phyloP scores from a whole-genome alignment of 1,140 invertebrate genomes.

The Hestina assimilis region DNA sequence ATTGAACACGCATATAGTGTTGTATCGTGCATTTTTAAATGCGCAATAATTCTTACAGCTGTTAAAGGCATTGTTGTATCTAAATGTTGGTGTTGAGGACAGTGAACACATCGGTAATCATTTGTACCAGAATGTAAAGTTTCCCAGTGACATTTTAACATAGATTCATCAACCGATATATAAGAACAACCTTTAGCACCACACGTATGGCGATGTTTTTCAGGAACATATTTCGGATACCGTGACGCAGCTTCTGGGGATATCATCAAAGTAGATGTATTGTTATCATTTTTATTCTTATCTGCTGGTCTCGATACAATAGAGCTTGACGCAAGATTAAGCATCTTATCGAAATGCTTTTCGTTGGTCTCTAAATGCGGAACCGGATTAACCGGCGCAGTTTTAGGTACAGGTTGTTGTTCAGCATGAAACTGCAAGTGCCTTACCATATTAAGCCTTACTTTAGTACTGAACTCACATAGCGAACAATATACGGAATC shows the following conservation, averaged over 20 bases:
- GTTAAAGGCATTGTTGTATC: constrained; percentile 52
- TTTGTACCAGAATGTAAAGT: constrained; percentile 82
- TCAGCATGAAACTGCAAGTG: constrained; percentile 84
- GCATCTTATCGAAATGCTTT: constrained; percentile 91
- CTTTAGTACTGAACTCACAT: constrained; percentile 86
- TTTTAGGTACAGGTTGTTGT: constrained; percentile 80
- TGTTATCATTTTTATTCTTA: constrained; percentile 26
- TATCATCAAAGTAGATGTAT: constrained; percentile 24
- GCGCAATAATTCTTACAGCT: constrained; percentile 81
- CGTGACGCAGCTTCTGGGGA: constrained; percentile 40
- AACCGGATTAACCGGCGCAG: constrained; percentile 87
- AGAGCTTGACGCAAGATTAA: constrained; percentile 87
- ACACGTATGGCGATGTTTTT: constrained; percentile 84
- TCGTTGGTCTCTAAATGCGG: constrained; percentile 88
- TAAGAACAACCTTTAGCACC: constrained; percentile 84
- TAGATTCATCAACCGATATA: constrained; percentile 84
- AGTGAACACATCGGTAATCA: constrained; percentile 85
- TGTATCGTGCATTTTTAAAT: constrained; percentile 87
- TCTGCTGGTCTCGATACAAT: constrained; percentile 70
- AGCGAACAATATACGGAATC: constrained; percentile 81
- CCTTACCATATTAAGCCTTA: constrained; percentile 85
- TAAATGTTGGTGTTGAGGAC: constrained; percentile 68
- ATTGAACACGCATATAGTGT: constrained; percentile 84
- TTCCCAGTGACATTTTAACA: constrained; percentile 85
- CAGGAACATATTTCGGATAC: constrained; percentile 82